Conservation (phyloP, 2,797 vertebrate genomes). For the Galago senegalensis region DNA sequence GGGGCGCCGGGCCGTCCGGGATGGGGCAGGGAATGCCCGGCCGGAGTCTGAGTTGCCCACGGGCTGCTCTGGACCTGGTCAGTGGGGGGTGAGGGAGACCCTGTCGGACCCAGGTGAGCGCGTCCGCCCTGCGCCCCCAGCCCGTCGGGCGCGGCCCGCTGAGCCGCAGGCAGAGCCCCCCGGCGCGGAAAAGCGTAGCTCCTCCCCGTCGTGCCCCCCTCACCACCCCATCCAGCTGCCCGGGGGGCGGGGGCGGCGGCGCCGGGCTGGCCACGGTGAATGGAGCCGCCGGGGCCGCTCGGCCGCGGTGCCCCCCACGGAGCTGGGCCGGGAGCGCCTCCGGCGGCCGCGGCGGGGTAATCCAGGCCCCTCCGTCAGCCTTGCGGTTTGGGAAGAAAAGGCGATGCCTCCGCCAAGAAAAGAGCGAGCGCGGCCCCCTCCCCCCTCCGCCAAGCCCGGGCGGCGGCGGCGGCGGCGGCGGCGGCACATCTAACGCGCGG, state of each 20-base stretch:
- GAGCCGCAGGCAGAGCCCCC: background rate
- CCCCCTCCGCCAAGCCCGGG: constrained; percentile 77
- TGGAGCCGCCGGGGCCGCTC: constrained; percentile 67
- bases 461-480: constrained; percentile 65
- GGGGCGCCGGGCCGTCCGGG: background rate
- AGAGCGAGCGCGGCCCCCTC: constrained; percentile 83
- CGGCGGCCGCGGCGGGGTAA: constrained; percentile 86
- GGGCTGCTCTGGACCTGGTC: background rate
- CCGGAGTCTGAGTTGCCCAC: background rate
- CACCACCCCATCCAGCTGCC: constrained; percentile 42
- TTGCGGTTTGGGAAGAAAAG: constrained; percentile 87
- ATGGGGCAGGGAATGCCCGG: background rate
- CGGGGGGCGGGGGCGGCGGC: constrained; percentile 58
- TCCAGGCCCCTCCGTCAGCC: constrained; percentile 87
- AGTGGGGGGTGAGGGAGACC: background rate
- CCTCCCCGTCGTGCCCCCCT: background rate
- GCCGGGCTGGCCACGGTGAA: constrained; percentile 63
- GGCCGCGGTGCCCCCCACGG: constrained; percentile 87
- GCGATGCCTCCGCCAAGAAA: constrained; percentile 85
- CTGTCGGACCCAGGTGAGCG: constrained; percentile 65
- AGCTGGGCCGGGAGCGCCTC: constrained; percentile 88
- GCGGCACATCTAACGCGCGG: constrained; percentile 84
- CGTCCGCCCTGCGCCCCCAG: background rate
- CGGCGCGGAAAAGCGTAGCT: background rate
- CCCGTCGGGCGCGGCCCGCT: constrained; percentile 41